Evolutionary conservation across 2,888 invertebrate genomes (phyloP).

Genomic region (Zaprionus bogoriensis): DNA sequence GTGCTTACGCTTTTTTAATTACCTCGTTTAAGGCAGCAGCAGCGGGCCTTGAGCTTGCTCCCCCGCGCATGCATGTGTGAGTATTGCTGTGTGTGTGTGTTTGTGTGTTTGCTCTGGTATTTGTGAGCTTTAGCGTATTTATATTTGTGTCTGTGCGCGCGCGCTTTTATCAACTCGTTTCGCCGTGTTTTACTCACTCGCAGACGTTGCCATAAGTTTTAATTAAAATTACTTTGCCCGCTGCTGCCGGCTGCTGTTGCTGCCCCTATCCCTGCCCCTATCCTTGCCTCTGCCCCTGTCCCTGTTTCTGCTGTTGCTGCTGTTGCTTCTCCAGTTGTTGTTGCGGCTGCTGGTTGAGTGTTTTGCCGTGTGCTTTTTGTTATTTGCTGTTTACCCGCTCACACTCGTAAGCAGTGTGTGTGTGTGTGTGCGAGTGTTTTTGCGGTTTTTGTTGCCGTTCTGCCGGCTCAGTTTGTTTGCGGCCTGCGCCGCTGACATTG

Average conservation of each 20-base stretch:
- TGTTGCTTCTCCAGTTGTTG: slow-evolving; percentile 23
- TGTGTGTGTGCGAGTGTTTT: slow-evolving; percentile 51
- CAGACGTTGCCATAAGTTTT: slow-evolving; percentile 77
- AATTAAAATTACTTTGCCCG: slow-evolving; percentile 73
- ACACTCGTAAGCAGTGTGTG: slow-evolving; percentile 46
- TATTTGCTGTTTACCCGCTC: slow-evolving; percentile 72
- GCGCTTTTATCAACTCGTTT: slow-evolving; percentile 75
- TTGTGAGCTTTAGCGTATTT: slow-evolving; percentile 11
- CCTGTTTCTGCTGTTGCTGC: slow-evolving; percentile 8
- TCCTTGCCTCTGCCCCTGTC: slow-evolving; percentile 5
- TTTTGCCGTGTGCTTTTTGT: slow-evolving; percentile 74
- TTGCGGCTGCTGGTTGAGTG: slow-evolving; percentile 56
- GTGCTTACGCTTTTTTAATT: slow-evolving; percentile 76
- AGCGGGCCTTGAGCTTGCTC: slow-evolving; percentile 53
- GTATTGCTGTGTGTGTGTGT: slow-evolving; percentile 17
- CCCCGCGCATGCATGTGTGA: slow-evolving; percentile 33
- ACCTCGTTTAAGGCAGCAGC: slow-evolving; percentile 72
- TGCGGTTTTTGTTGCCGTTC: slow-evolving; percentile 53
- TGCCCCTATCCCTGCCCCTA: neutral
- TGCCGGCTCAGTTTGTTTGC: slow-evolving; percentile 56
- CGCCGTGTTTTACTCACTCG: slow-evolving; percentile 75
- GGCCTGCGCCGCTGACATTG: slow-evolving; percentile 69
- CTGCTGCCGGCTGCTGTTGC: slow-evolving; percentile 56
- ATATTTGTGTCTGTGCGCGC: slow-evolving; percentile 29
- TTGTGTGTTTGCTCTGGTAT: slow-evolving; percentile 4